These are phyloP conservation scores for Amblyopsis hoosieri DNA, from an alignment of 2,797 vertebrate genomes.

Conservation along the genomic window DNA sequence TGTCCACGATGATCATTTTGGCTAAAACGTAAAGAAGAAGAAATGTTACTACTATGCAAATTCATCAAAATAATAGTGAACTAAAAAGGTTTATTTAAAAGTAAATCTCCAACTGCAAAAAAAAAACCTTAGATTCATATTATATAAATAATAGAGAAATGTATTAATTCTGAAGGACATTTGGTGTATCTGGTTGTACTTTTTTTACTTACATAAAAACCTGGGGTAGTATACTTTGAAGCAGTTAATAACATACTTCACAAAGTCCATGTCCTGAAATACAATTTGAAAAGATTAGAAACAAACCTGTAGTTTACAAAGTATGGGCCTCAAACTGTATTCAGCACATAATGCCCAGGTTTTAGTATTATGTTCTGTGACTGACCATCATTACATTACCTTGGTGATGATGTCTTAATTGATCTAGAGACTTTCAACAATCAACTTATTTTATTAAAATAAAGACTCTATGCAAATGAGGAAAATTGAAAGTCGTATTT, in stretches of 20 bases:
- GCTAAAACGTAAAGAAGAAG: constrained; percentile 77
- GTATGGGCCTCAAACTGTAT: too few species aligned
- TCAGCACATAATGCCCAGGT: too few species aligned
- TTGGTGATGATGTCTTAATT: constrained; percentile 17
- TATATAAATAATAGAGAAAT: too few species aligned
- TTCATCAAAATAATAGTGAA: too few species aligned
- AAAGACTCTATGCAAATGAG: constrained; percentile 15
- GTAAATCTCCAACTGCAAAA: too few species aligned
- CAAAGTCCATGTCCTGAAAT: constrained; percentile 97
- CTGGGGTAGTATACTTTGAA: constrained; percentile 98
- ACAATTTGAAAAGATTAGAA: constrained; percentile 36
- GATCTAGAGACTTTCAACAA: constrained; percentile 4
- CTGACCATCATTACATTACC: neutral
- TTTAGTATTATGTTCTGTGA: neutral
- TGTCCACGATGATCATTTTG: constrained; percentile 97
- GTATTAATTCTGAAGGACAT: neutral
- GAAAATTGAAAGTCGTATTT: neutral
- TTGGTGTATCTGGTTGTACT: neutral
- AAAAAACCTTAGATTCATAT: too few species aligned
- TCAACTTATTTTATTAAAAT: constrained; percentile 1
- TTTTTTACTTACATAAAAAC: constrained; percentile 91
- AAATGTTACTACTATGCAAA: too few species aligned
- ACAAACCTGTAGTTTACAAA: constrained; percentile 27
- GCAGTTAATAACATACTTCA: constrained; percentile 93
- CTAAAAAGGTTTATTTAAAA: too few species aligned